phyloP scores from a whole-genome alignment of 1,140 invertebrate species.

The Drepana arcuata region DNA sequence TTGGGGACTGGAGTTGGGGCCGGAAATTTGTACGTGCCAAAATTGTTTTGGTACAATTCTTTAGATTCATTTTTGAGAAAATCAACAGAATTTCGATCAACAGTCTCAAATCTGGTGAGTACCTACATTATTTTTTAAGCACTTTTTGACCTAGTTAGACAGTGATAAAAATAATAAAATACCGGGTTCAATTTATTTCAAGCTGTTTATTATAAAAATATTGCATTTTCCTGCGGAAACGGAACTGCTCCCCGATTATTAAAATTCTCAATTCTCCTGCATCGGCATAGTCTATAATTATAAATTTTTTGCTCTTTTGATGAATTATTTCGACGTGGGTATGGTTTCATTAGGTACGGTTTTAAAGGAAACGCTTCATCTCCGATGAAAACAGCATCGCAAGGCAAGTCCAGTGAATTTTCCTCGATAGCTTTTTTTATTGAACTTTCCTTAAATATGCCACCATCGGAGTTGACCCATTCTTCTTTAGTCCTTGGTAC shows the following conservation, averaged over 20 bases:
- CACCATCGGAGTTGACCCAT: conserved; percentile 1
- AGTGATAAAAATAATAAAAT: background rate
- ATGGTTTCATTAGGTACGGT: conserved; percentile 5
- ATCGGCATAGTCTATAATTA: background rate
- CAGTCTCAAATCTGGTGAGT: background rate
- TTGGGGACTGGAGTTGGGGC: background rate
- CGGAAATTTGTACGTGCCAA: background rate
- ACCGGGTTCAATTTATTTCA: background rate
- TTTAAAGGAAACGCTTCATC: conserved; percentile 5
- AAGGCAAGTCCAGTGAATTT: conserved; percentile 2
- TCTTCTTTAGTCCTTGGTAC: background rate
- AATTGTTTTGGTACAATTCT: background rate
- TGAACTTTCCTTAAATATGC: conserved; percentile 1
- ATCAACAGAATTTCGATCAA: background rate
- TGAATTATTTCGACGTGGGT: conserved; percentile 3
- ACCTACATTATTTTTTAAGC: background rate
- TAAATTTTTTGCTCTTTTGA: conserved; percentile 9
- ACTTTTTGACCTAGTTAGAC: background rate
- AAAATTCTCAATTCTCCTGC: background rate
- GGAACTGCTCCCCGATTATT: background rate
- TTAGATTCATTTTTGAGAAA: background rate
- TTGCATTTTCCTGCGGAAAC: background rate
- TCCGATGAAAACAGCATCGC: conserved; percentile 1
- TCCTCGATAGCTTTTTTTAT: conserved; percentile 2
- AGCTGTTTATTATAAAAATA: background rate